Conservation (phyloP, 2,888 invertebrate species). For the Ophonus ardosiacus region DNA sequence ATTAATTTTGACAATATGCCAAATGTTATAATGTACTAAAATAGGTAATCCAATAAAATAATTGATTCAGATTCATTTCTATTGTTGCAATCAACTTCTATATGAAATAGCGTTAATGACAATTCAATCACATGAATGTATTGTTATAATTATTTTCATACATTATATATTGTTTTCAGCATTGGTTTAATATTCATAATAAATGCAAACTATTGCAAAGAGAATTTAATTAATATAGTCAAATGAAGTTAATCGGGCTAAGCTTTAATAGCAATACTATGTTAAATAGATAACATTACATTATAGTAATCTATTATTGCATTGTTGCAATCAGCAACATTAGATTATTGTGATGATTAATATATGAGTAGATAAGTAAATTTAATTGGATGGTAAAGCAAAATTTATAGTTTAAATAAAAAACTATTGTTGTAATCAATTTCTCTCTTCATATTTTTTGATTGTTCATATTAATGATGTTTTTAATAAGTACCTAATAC, state of each 20-base stretch:
- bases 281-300: not conserved
- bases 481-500: no score
- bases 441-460: no score
- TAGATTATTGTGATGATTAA: not conserved
- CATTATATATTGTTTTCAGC: not conserved
- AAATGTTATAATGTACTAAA: no score
- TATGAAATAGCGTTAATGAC: not conserved
- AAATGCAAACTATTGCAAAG: not conserved
- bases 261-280: not conserved
- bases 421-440: no score
- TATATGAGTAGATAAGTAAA: not conserved
- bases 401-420: no score
- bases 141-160: not conserved
- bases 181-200: not conserved
- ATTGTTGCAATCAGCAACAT: not conserved
- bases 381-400: not conserved
- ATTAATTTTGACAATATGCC: no score
- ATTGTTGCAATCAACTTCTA: not conserved
- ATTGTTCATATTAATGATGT: no score
- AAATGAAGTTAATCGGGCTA: not conserved
- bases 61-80: not conserved
- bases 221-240: not conserved
- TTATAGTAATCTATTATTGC: not conserved
- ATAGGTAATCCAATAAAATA: not conserved
- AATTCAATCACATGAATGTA: not conserved